These are phyloP conservation scores for Hofmannophila pseudospretella DNA, from an alignment of 2,888 invertebrate species.

Conservation along the genomic window DNA sequence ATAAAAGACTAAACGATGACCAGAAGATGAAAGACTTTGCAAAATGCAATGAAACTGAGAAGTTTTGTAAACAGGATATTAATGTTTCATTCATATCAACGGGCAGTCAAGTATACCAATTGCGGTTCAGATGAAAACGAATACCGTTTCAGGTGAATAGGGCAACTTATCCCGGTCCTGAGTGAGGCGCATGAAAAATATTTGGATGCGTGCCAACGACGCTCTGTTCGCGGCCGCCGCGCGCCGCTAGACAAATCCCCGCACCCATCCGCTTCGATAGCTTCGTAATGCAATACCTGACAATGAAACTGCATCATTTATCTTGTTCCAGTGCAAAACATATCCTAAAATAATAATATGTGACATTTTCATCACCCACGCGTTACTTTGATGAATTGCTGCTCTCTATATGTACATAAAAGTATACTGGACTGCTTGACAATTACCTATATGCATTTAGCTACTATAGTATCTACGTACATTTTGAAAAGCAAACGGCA, in stretches of 20 bases:
- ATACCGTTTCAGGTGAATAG: conserved; percentile 69
- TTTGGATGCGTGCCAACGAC: conserved; percentile 63
- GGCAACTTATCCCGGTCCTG: conserved; percentile 61
- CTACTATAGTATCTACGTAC: too few species aligned
- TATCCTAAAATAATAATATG: too few species aligned
- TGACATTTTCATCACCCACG: too few species aligned
- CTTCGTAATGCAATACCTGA: conserved; percentile 49
- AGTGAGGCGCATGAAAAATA: conserved; percentile 63
- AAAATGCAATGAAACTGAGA: too few species aligned
- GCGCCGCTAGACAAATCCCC: conserved; percentile 28
- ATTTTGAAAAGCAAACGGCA: too few species aligned
- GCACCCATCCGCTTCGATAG: conserved; percentile 45
- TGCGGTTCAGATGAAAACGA: conserved; percentile 34
- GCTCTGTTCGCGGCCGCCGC: conserved; percentile 45
- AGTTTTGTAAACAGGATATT: too few species aligned
- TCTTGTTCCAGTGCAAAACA: conserved; percentile 4
- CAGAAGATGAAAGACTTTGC: too few species aligned
- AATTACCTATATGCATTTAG: too few species aligned
- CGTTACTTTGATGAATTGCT: too few species aligned
- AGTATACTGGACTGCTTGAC: too few species aligned
- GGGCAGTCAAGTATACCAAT: conserved; percentile 11
- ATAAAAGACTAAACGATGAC: too few species aligned
- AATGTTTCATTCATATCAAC: neutral
- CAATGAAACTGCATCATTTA: conserved; percentile 38
- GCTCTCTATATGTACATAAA: too few species aligned